Evolutionary conservation across 92 coral and sea anemone genomes (phyloP), one percentile per base, ranked within the genome.

Genomic region (Heteractis magnifica): DNA sequence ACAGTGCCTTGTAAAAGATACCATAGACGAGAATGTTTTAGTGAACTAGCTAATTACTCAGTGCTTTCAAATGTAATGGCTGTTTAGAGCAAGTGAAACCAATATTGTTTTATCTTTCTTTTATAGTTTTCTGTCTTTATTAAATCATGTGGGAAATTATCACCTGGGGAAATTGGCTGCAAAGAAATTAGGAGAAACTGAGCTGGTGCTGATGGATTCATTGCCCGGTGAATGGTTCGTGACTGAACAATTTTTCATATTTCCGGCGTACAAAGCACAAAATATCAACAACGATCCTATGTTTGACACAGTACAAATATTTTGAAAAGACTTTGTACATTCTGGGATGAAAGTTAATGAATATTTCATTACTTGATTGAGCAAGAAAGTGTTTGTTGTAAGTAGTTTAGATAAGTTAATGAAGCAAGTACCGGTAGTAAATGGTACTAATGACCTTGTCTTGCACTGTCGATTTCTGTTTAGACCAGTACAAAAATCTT

Each of bases 391-490:
- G 73, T 68, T 68, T 68, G 73, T 68, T 68, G 49, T 68, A 68
- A 68, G 73, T 68, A 68, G 73, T 68, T 68, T 68, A 26, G 50
- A 68, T 23, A 68, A 68, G 73, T 68, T 68, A 68, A 68, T 68
- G 73, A 68, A 68, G 73, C 73, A 10, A 68, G 73, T 68, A 68
- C 73, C 73, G 73, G 73, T 68, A 68, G 73, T 68, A 21, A 68
- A 68, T 68, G 73, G 73, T 68, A 68, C 23, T 68, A 68, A 68
- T 68, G 73, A 68, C 4, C 49, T 7, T 23, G 73, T 68, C 73
- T 26, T 68, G 4, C 49, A 21, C 10, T 68, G 73, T 68, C 49
- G 44, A 68, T 26, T 68, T 68, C 73, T 68, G 73, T 68, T 68
- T 68, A 26, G 14, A 68, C 73, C 73, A 68, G 73, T 68, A 23